These are phyloP conservation scores for Mastacembelus armatus DNA, from an alignment of 2,797 vertebrate genomes.

Conservation along the genomic window DNA sequence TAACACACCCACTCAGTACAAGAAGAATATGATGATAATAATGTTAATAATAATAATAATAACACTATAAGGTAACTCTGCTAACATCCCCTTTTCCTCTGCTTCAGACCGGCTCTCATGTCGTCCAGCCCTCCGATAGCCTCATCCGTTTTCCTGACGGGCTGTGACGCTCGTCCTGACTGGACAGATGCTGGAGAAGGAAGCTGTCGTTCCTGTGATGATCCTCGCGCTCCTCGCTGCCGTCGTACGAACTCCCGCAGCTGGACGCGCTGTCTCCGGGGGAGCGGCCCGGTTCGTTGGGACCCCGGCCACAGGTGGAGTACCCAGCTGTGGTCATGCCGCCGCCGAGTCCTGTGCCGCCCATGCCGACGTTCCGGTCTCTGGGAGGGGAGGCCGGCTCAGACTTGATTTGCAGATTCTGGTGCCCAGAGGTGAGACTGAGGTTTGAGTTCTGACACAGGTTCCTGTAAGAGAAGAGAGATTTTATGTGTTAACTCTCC, in stretches of 20 bases:
- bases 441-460: conserved; percentile 96
- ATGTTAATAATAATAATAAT: conserved; percentile 76
- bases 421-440: conserved; percentile 89
- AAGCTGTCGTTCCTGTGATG: conserved; percentile 92
- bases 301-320: conserved; percentile 37
- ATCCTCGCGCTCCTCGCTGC: conserved; percentile 93
- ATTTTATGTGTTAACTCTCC: no score
- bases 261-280: conserved; percentile 96
- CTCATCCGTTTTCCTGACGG: conserved; percentile 95
- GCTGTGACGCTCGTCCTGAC: conserved; percentile 91
- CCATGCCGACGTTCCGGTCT: conserved; percentile 81
- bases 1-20: conserved; percentile 93
- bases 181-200: conserved; percentile 88
- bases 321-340: conserved; percentile 48
- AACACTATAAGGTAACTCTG: conserved; percentile 77
- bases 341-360: conserved; percentile 41
- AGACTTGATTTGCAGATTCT: conserved; percentile 97
- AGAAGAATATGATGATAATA: conserved; percentile 80
- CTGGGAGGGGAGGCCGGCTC: conserved; percentile 97
- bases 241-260: conserved; percentile 96
- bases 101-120: conserved; percentile 80
- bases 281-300: conserved; percentile 88
- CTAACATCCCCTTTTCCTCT: conserved; percentile 25
- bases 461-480: conserved; percentile 89
- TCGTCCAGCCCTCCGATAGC: conserved; percentile 96